These are phyloP conservation scores for Mechanitis messenoides DNA, from an alignment of 2,888 invertebrate species.

Conservation along the genomic window DNA sequence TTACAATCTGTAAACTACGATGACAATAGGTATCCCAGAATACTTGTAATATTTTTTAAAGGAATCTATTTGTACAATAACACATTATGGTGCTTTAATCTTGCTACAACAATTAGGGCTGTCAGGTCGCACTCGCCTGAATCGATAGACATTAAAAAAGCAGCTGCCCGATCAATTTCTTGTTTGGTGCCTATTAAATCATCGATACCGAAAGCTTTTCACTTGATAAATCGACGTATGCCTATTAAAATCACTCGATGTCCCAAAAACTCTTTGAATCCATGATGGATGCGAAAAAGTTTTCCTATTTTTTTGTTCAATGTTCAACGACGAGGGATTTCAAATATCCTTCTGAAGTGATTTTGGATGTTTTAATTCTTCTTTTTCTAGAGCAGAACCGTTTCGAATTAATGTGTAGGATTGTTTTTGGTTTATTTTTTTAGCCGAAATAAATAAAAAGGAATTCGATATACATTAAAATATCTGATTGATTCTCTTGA, in stretches of 20 bases:
- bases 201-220: slow-evolving; percentile 25
- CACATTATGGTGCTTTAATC: no score
- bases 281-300: slow-evolving; percentile 37
- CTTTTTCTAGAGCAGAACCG: slow-evolving; percentile 24
- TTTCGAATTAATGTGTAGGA: slow-evolving; percentile 11
- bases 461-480: no score
- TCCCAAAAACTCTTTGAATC: slow-evolving; percentile 33
- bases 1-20: no score
- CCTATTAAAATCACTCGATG: slow-evolving; percentile 35
- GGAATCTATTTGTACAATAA: no score
- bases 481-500: no score
- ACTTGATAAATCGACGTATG: slow-evolving; percentile 29
- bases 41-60: no score
- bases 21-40: no score
- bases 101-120: slow-evolving; percentile 12
- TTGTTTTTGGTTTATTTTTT: no score
- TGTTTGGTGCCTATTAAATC: slow-evolving; percentile 31
- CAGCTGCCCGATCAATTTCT: slow-evolving; percentile 26
- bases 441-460: no score
- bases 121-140: slow-evolving; percentile 15
- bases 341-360: slow-evolving; percentile 30
- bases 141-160: slow-evolving; percentile 13
- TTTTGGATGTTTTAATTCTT: slow-evolving; percentile 28
- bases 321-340: slow-evolving; percentile 24
- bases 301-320: slow-evolving; percentile 33